Conservation (phyloP, 1,140 invertebrate species). For the Coptotermes formosanus region DNA sequence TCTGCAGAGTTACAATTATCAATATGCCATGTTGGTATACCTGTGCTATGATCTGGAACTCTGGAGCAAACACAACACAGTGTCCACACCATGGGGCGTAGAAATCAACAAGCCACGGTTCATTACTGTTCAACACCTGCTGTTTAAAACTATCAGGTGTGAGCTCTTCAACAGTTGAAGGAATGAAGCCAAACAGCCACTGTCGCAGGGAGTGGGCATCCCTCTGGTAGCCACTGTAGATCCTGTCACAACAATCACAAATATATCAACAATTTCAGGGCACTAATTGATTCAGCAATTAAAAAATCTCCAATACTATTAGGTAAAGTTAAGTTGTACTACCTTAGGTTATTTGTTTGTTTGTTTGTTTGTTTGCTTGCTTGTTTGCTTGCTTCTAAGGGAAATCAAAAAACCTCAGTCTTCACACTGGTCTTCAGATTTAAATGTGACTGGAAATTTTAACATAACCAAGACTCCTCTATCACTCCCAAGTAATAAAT, state of each 20-base stretch:
- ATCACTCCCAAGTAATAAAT: no score
- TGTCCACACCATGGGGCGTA: slow-evolving; percentile 76
- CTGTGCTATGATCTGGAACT: slow-evolving; percentile 64
- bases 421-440: no score
- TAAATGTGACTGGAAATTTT: no score
- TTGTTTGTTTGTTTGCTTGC: no score
- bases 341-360: no score
- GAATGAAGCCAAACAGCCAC: slow-evolving; percentile 63
- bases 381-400: no score
- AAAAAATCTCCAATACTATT: no score
- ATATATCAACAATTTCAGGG: neutral
- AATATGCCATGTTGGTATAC: slow-evolving; percentile 46
- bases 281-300: no score
- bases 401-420: no score
- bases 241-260: slow-evolving; percentile 48
- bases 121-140: slow-evolving; percentile 47
- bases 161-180: slow-evolving; percentile 51
- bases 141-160: slow-evolving; percentile 45
- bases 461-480: no score
- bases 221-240: slow-evolving; percentile 60
- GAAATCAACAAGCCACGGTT: slow-evolving; percentile 67
- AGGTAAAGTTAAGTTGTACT: no score
- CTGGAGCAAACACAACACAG: slow-evolving; percentile 67
- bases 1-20: neutral
- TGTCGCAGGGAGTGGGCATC: slow-evolving; percentile 57